Percentiles rank a stretch among this genome's conserved stretches.
These are phyloP conservation scores for Hoplias malabaricus DNA, from an alignment of 2,113 vertebrate genomes.

Conservation along the genomic window DNA sequence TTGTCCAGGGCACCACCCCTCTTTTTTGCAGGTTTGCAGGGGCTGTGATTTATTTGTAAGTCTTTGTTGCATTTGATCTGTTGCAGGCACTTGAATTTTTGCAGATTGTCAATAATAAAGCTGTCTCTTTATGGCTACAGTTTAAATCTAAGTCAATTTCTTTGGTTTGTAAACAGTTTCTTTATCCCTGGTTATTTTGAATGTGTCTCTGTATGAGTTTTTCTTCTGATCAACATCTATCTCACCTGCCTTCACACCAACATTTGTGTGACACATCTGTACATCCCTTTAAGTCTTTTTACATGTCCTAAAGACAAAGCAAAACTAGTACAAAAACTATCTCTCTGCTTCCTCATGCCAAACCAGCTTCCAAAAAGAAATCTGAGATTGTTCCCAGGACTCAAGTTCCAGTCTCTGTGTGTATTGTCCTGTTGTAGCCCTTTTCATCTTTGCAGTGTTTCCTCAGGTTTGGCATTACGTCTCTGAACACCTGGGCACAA, in stretches of 20 bases:
- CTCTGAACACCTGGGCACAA: constrained; percentile 6
- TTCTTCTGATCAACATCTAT: background rate
- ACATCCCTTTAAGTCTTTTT: background rate
- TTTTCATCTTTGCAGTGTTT: constrained; percentile 18
- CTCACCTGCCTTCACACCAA: background rate
- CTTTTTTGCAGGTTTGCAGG: background rate
- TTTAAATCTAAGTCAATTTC: constrained; percentile 47
- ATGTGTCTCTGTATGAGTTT: background rate
- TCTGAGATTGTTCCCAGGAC: background rate
- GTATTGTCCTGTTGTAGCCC: background rate
- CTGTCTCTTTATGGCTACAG: background rate
- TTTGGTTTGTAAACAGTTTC: constrained; percentile 22
- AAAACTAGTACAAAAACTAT: background rate
- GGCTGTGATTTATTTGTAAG: background rate
- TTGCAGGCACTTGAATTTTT: constrained; percentile 12
- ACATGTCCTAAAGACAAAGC: background rate
- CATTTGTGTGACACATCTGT: background rate
- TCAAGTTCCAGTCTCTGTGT: background rate
- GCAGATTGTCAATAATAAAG: background rate
- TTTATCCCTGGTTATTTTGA: constrained; percentile 17
- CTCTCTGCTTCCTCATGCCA: background rate
- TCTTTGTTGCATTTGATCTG: constrained; percentile 2
- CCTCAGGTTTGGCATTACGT: background rate
- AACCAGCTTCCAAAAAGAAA: background rate
- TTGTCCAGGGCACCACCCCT: background rate